Base-by-base conservation (phyloP, 1,140 invertebrate species). In the Papilio polyxenes region DNA sequence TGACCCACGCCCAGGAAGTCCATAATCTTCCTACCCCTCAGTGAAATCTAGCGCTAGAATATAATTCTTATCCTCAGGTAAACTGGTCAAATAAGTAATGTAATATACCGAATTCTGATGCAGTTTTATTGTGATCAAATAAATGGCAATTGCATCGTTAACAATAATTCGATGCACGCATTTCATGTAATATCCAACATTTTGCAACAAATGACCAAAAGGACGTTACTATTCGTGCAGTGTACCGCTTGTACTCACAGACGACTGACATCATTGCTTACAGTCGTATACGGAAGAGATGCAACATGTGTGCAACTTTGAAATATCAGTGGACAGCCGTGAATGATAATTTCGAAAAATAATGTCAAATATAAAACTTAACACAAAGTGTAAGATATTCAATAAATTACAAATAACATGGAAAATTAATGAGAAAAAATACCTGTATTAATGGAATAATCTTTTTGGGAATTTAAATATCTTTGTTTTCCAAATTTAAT, bases 131-230 rank as follows among this genome's bases (percentile, higher is more conserved):
- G 56, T 59, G 20, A 65, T 31, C 62, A 72, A 72, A 15, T 37
- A 72, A 37, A 37, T 0, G 0, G 11, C 65, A 37, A 15, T 72
- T 72, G 65, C 65, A 72, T 72, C 5, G 65, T 69, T 65, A 17
- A 13, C 23, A 72, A 72, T 72, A 37, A 72, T 72, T 40, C 31
- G 31, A 15, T 37, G 65, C 65, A 72, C 65, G 65, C 65, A 40
- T 72, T 72, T 37, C 65, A 40, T 31, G 65, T 72, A 72, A 72
- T 72, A 40, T 37, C 31, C 13, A 37, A 37, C 15, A 72, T 72
- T 72, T 72, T 37, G 65, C 31, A 72, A 72, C 31, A 72, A 72
- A 72, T 72, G 65, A 72, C 65, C 31, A 40, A 72, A 72, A 20
- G 65, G 31, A 72, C 23, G 65, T 72, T 72, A 72, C 31, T 72